Evolutionary conservation across 2,888 invertebrate species (phyloP).

Genomic region (Epirrita christyi): DNA sequence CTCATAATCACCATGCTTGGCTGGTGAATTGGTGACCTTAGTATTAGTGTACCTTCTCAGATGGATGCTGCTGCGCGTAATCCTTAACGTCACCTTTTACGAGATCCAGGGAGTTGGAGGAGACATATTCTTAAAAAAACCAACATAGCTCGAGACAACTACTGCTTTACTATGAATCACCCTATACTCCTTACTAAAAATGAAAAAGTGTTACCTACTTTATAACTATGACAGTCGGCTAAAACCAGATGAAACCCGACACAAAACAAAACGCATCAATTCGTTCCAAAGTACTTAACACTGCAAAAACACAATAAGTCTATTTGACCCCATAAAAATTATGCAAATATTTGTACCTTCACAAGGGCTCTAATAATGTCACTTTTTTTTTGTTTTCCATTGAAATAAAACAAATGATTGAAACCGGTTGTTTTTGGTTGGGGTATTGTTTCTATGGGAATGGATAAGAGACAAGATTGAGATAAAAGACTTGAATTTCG

Average conservation of each 20-base stretch:
- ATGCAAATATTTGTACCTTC: slow-evolving; percentile 58
- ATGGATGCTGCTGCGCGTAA: no score
- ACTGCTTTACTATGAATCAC: no score
- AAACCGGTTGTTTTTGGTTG: slow-evolving; percentile 37
- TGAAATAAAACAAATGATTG: slow-evolving; percentile 44
- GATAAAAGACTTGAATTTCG: slow-evolving; percentile 49
- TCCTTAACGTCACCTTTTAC: no score
- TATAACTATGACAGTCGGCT: slow-evolving; percentile 4
- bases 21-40: no score
- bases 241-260: slow-evolving; percentile 41
- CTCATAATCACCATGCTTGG: no score
- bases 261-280: slow-evolving; percentile 47
- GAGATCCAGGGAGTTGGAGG: no score
- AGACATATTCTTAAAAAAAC: no score
- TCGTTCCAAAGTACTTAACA: slow-evolving; percentile 43
- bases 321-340: slow-evolving; percentile 58
- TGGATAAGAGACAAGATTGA: slow-evolving; percentile 48
- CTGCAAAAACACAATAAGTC: slow-evolving; percentile 45
- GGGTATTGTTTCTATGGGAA: slow-evolving; percentile 60
- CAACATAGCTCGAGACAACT: no score
- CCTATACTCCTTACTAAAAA: no score
- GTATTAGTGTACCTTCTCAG: no score
- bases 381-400: slow-evolving; percentile 52
- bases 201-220: no score
- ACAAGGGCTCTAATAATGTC: slow-evolving; percentile 62